Base-by-base conservation (phyloP, 2,113 vertebrate species). In the Columba livia region DNA sequence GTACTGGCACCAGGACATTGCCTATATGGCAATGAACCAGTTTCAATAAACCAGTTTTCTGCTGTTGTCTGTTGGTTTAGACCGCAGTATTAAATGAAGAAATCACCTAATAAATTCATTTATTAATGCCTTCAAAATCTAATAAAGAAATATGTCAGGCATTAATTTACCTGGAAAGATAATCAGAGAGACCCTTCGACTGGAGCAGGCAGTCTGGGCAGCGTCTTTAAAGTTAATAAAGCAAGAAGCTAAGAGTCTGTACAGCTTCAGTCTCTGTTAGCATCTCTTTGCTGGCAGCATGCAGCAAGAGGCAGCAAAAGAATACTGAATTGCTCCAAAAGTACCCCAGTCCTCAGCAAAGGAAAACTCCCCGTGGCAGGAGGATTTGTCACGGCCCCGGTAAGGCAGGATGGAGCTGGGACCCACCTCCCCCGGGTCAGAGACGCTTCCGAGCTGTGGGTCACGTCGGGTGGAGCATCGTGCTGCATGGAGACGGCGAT, bases 71-170 rank as follows among this genome's bases (percentile, higher is more conserved):
- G 44, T n/a, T 77, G 34, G 84, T 67, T 89, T 74, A 67, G 81
- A 64, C 73, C 29, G 51, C 73, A 71, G 38, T 24, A 57, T 58
- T 62, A 73, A 92, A 87, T 84, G 19, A 89, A 94, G 89, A 89
- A 92, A 87, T 81, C 0, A 0, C 47, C 65, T 71, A 36, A 28
- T 66, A 95, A 89, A 74, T 78, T 86, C 2, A 78, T 87, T 89
- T 95, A 80, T 81, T 86, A 81, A 26, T n/a, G 60, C 24, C 40
- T 90, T 84, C 65, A 92, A 81, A 94, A 81, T 74, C 72, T 92
- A 88, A 89, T 51, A 89, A 87, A 57, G 77, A 89, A 92, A 74
- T 54, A 79, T 69, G 26, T 38, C 57, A 56, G 61, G 29, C 53
- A 66, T 87, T 93, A 81, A 93, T 95, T 89, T 89, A 85, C 38